Evolutionary conservation across 1,140 invertebrate genomes (phyloP).

Genomic region (Danaus melanippus): DNA sequence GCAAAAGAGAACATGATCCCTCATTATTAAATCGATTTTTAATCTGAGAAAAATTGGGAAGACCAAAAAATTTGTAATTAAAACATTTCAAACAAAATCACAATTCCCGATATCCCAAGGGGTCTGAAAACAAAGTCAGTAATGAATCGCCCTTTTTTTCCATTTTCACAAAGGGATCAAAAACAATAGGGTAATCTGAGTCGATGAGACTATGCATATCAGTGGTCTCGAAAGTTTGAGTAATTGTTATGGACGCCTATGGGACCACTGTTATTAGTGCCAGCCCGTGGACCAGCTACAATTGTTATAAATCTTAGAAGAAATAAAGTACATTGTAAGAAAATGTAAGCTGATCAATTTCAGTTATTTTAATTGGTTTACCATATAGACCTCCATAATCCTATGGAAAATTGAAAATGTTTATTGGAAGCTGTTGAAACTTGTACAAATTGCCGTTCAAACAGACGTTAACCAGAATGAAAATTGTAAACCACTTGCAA

Average conservation of each 20-base stretch:
- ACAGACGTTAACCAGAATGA: too few species aligned
- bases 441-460: too few species aligned
- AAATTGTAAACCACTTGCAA: too few species aligned
- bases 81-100: conserved; percentile 17
- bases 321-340: too few species aligned
- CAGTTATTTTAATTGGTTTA: too few species aligned
- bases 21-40: conserved; percentile 7
- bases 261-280: conserved; percentile 18
- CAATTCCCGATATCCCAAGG: conserved; percentile 21
- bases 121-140: conserved; percentile 22
- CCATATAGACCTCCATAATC: too few species aligned
- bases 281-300: not conserved
- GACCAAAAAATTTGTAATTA: conserved; percentile 23
- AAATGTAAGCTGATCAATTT: too few species aligned
- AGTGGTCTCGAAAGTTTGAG: conserved; percentile 18
- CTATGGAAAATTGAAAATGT: too few species aligned
- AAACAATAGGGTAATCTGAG: conserved; percentile 26
- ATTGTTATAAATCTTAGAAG: too few species aligned
- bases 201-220: conserved; percentile 24
- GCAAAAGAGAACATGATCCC: conserved; percentile 2
- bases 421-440: too few species aligned
- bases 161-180: conserved; percentile 24
- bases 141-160: conserved; percentile 29
- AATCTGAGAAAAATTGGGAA: conserved; percentile 5
- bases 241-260: conserved; percentile 20